These are phyloP conservation scores for Nyleta sp. DNA, from an alignment of 2,888 invertebrate genomes.

Conservation along the genomic window DNA sequence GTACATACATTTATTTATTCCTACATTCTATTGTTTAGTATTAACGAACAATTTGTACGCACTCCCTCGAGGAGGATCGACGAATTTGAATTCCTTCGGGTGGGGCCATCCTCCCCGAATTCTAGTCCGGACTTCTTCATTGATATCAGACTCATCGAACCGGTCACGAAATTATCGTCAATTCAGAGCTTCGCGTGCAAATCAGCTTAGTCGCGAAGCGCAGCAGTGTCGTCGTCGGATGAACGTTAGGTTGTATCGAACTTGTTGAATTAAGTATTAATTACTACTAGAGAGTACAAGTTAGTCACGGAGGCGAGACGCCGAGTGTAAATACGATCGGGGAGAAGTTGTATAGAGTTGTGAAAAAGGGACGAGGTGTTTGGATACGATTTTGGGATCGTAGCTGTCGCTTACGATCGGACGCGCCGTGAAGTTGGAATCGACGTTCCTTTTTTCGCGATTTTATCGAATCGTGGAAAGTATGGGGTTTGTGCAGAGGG, in stretches of 20 bases:
- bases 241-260: constrained; percentile 2
- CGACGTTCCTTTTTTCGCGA: constrained; percentile 8
- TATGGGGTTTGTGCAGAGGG: constrained; percentile 24
- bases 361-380: constrained; percentile 31
- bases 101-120: no score
- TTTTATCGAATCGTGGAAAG: constrained; percentile 25
- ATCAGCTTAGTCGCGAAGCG: background rate
- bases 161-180: background rate
- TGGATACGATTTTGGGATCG: no score
- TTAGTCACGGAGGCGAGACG: constrained; percentile 15
- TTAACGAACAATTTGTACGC: background rate
- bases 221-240: background rate
- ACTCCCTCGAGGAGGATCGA: background rate
- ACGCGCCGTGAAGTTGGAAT: no score
- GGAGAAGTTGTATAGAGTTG: constrained; percentile 21
- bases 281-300: constrained; percentile 31
- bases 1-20: constrained; percentile 35
- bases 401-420: no score
- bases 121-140: constrained; percentile 3
- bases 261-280: constrained; percentile 25
- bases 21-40: background rate
- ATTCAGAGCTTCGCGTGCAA: background rate
- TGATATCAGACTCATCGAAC: background rate
- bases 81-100: background rate
- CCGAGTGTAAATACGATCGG: constrained; percentile 17